Conservation (phyloP, 1,140 invertebrate species). For the Anoplophora glabripennis region DNA sequence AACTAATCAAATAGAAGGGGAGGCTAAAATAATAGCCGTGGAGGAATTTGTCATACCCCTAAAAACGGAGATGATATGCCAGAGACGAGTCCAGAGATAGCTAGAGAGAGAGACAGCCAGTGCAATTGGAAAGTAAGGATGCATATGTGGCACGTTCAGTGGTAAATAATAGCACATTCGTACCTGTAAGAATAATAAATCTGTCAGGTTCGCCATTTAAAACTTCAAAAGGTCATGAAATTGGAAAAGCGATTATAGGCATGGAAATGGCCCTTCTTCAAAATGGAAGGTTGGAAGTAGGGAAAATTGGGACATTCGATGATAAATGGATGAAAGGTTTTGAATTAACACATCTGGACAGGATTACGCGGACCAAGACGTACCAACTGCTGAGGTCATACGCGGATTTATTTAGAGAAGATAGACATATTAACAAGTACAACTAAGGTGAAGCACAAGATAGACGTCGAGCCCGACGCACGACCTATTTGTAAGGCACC, state of each 20-base stretch:
- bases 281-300: not conserved
- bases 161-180: not conserved
- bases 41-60: no score
- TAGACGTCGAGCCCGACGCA: no score
- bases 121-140: not conserved
- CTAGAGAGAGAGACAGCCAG: not conserved
- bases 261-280: not conserved
- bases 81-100: no score
- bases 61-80: no score
- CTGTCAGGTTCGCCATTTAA: not conserved
- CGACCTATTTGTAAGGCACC: no score
- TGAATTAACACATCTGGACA: no score
- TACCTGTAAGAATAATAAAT: not conserved
- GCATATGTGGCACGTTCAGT: not conserved
- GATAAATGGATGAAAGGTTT: not conserved
- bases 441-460: no score
- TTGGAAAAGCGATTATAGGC: not conserved
- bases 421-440: not conserved
- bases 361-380: no score
- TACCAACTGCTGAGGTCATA: not conserved
- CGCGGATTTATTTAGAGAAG: constrained; percentile 6
- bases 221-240: not conserved
- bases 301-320: not conserved
- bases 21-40: no score
- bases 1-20: no score